phyloP scores from a whole-genome alignment of 1,140 invertebrate genomes.

The Conopomorpha cramerella region DNA sequence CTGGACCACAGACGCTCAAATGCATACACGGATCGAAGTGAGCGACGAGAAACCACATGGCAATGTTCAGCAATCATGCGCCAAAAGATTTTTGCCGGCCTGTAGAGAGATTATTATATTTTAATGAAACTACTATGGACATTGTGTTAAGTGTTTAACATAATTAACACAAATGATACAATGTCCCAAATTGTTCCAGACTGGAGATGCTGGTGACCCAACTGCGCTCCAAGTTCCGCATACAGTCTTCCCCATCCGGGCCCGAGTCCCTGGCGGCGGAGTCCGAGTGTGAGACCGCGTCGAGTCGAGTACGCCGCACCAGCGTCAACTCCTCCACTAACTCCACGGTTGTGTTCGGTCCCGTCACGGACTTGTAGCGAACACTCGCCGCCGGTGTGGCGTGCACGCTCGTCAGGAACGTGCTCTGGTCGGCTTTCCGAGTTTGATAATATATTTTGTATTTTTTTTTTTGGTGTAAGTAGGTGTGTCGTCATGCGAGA shows the following conservation, averaged over 20 bases:
- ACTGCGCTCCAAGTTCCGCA: constrained; percentile 48
- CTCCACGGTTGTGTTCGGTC: constrained; percentile 46
- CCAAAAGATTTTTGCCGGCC: too few species aligned
- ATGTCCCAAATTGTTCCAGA: constrained; percentile 30
- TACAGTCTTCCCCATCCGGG: constrained; percentile 25
- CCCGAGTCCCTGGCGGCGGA: constrained; percentile 40
- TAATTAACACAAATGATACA: constrained; percentile 6
- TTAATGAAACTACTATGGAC: neutral
- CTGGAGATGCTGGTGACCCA: constrained; percentile 54
- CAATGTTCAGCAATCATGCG: too few species aligned
- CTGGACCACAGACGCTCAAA: too few species aligned
- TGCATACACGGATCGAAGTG: too few species aligned
- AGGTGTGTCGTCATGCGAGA: too few species aligned
- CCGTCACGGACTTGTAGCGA: constrained; percentile 57
- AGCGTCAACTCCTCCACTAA: constrained; percentile 32
- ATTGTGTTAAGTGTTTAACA: constrained; percentile 4
- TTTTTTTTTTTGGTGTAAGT: too few species aligned
- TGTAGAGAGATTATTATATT: neutral
- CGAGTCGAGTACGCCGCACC: constrained; percentile 20
- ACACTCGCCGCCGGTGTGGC: constrained; percentile 19
- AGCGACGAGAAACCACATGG: too few species aligned
- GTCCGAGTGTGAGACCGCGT: constrained; percentile 29
- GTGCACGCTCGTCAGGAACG: constrained; percentile 17
- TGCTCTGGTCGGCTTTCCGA: constrained; percentile 29
- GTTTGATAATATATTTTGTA: too few species aligned